A percentile compares a stretch with the other conserved stretches of the same genome.
phyloP scores from a whole-genome alignment of 2,888 invertebrate genomes.

The Papilio protenor region DNA sequence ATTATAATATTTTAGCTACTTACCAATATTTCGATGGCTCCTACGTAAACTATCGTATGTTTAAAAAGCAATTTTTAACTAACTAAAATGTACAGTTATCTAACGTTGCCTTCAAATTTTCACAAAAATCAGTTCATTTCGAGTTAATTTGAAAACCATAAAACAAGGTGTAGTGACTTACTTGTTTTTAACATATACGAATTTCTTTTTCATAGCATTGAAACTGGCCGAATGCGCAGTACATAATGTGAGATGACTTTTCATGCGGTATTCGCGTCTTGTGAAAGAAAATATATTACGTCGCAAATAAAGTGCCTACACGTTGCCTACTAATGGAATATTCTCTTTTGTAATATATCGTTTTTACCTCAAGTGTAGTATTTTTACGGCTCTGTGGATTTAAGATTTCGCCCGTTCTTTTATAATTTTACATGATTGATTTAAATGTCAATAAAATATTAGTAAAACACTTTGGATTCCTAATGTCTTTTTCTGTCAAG shows the following conservation, averaged over 20 bases:
- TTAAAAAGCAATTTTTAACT: too few species aligned
- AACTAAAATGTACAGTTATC: too few species aligned
- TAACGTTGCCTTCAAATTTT: too few species aligned
- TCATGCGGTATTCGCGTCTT: constrained; percentile 38
- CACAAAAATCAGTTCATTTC: too few species aligned
- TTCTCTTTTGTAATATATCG: constrained; percentile 35
- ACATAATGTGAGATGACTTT: constrained; percentile 35
- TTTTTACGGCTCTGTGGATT: constrained; percentile 23
- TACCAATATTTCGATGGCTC: constrained; percentile 20
- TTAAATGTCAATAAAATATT: background rate
- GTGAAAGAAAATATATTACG: constrained; percentile 40
- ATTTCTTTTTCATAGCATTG: constrained; percentile 18
- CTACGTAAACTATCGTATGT: too few species aligned
- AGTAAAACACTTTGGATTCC: background rate
- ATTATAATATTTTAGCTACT: background rate
- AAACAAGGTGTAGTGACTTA: too few species aligned
- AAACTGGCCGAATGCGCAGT: constrained; percentile 37
- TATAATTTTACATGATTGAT: background rate
- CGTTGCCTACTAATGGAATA: constrained; percentile 39
- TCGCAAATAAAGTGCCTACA: constrained; percentile 39
- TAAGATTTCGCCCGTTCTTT: background rate
- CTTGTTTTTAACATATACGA: constrained; percentile 11
- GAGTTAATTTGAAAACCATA: too few species aligned
- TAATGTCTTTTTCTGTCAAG: background rate
- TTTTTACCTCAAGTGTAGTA: constrained; percentile 23